Evolutionary conservation across 2,797 vertebrate genomes (phyloP), one percentile per base, ranked within the genome.

Genomic region (Sebastolobus altivelis): DNA sequence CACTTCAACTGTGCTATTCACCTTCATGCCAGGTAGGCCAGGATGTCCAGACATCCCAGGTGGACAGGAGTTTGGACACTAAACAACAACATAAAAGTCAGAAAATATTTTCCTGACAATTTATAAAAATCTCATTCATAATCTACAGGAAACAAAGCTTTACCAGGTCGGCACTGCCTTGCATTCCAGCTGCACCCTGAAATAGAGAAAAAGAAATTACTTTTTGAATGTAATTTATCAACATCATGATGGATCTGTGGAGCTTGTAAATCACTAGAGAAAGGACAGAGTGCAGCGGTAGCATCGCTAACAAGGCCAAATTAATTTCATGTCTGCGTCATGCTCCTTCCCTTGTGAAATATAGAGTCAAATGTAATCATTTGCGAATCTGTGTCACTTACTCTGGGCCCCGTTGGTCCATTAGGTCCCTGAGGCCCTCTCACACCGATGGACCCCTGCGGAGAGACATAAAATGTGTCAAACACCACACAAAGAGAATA

Each of bases 11-110:
- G 4, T 38, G 54, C 6, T 55, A 66, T 94, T 95, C 92, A 99
- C 99, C 95, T 99, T 98, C 98, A 99, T 98, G 78, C 99, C 99
- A 89, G 98, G 97, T 81, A 98, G 94, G 0, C 99, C 99, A 84
- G 98, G 97, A 68, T 98, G 96, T 70, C 99, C 99, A 37, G 97
- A 88, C 1, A 94, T 96, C 3, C 97, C 98, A 65, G 97, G 94
- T 18, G 97, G 95, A 88, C 99, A 99, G 72, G 98, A 94, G 88
- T 94, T 96, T 72, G 97, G 96, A 92, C 99, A 99, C 99, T 99
- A 91, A 54, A 94, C 85, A 92, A 88, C 18, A 77, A 16, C 11
- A 68, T 22, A 74, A 66, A 79, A 68, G 62, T 89, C 54, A 88
- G 14, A 43, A 71, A 79, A 49, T 27, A 61, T 20, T 25, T 25